Evolutionary conservation across 2,888 invertebrate species (phyloP), one percentile per base, ranked within the genome.

Genomic region (Aradus depressus): DNA sequence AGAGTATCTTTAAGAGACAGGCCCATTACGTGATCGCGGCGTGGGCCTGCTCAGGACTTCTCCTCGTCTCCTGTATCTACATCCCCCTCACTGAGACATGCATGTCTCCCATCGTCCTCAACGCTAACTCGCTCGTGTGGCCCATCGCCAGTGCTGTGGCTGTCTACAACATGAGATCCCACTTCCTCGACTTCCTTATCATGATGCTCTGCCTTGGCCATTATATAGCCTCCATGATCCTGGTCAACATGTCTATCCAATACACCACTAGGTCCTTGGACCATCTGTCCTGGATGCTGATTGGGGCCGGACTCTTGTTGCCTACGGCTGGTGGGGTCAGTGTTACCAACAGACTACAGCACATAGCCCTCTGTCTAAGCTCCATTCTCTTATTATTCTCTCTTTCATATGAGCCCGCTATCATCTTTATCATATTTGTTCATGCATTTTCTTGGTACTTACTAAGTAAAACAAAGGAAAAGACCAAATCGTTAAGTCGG

Each of bases 331-430:
- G 47, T 19, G 32, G 32, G n/a, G 38, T 21, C 6, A 28, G 25
- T 10, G 38, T 28, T 23, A 21, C 37, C 16, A 38, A 47, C 25
- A 47, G 47, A 10, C 18, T 47, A n/a, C 47, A 47, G 26, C 47
- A 47, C 21, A 16, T 47, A 14, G 23, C 18, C 6, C 12, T 47
- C 18, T 47, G 26, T 23, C 19, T 34, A 12, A 35, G 47, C 2
- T 47, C 47, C 10, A 22, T 34, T 6, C 19, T 47, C 2, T 18
- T 26, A 8, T 4, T 47, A n/a, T 37, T 47, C 5, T 47, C 47
- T 3, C 18, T 35, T 19, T 23, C 22, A 14, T 47, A 2, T 38
- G 47, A 47, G 21, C 37, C 38, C 18, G 6, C 38, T 3, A 31
- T 47, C 21, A n/a, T n/a, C 25, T 23, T 37, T 35, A 18, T 47